A percentile compares a stretch with the other conserved stretches of the same genome.
phyloP scores from a whole-genome alignment of 2,797 vertebrate genomes.

The Sarcophilus harrisii region DNA sequence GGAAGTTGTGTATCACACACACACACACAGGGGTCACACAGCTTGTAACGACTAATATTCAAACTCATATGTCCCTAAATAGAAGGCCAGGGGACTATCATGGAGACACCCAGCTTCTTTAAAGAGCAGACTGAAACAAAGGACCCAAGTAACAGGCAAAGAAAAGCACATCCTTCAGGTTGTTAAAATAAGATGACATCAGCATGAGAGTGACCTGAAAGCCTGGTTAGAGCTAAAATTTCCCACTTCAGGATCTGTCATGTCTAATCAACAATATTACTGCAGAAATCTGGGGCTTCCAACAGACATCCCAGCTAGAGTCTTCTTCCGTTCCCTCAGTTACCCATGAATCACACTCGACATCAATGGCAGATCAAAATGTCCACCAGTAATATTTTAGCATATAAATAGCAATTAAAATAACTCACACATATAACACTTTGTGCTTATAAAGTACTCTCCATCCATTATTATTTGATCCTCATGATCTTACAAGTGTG shows the following conservation, averaged over 20 bases:
- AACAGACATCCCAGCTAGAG: neutral
- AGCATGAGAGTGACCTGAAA: neutral
- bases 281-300: neutral
- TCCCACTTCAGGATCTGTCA: neutral
- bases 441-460: neutral
- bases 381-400: neutral
- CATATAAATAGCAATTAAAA: neutral
- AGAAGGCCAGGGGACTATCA: neutral
- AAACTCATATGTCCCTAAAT: neutral
- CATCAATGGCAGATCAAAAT: neutral
- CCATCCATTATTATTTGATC: neutral
- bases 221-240: neutral
- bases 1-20: neutral
- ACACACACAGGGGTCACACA: neutral
- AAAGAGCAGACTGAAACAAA: neutral
- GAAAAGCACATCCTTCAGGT: neutral
- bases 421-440: neutral
- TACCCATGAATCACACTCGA: neutral
- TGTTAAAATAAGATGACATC: neutral
- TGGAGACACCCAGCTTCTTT: neutral
- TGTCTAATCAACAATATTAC: neutral
- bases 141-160: neutral
- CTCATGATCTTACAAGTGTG: neutral
- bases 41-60: neutral
- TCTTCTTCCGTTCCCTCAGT: neutral